phyloP scores from a whole-genome alignment of 2,113 vertebrate genomes.

The Microtus richardsoni region DNA sequence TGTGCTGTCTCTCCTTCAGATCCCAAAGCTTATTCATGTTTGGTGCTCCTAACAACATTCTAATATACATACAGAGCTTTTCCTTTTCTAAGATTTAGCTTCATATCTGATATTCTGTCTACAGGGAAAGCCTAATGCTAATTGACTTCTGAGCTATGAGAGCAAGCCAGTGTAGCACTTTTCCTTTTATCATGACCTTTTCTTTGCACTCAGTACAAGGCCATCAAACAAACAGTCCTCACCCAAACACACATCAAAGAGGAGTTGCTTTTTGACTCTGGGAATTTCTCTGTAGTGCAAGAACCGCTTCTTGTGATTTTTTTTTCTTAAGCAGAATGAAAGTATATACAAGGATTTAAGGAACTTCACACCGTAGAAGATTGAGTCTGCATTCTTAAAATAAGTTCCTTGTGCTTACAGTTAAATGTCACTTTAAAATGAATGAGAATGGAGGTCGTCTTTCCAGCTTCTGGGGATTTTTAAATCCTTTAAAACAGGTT shows the following conservation, averaged over 20 bases:
- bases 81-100: not conserved
- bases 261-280: not conserved
- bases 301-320: not conserved
- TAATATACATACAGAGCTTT: not conserved
- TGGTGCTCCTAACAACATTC: not conserved
- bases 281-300: constrained; percentile 18
- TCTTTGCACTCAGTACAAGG: not conserved
- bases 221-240: not conserved
- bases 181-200: constrained; percentile 13
- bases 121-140: not conserved
- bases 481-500: constrained; percentile 26
- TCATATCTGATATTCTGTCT: not conserved
- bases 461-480: not conserved
- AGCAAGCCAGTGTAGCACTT: not conserved
- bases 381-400: constrained; percentile 13
- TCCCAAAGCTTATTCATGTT: not conserved
- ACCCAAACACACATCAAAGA: not conserved
- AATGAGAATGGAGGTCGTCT: constrained; percentile 18
- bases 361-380: not conserved
- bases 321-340: constrained; percentile 21
- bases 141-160: constrained; percentile 29
- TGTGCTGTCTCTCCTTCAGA: not conserved
- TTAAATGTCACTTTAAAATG: constrained; percentile 21
- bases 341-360: not conserved
- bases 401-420: not conserved